Base-by-base conservation (phyloP, 2,888 invertebrate genomes). In the Drosophila villosipedis region DNA sequence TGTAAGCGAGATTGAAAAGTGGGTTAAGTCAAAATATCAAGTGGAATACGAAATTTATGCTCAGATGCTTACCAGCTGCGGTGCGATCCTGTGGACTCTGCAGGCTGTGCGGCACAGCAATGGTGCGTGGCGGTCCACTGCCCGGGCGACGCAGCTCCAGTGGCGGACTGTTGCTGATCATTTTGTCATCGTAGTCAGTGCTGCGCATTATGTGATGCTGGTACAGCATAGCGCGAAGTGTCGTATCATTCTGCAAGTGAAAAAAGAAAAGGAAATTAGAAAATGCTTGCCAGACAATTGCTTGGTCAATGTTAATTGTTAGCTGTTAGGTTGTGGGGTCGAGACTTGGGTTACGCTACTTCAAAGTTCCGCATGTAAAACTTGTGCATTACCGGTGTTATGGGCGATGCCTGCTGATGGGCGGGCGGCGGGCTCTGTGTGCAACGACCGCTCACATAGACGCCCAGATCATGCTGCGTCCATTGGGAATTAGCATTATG, bases 361-460 rank as follows among this genome's bases (percentile, higher is more conserved):
- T 91, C 72, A 78, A 90, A 75, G 76, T 72, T 84, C 90, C 90
- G 69, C 87, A 86, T 65, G 89, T 80, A 88, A 86, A 90, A 80
- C 82, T 76, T 83, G 86, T 84, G 83, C 73, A 91, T 93, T 95
- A 96, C 96, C 96, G 95, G 95, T 92, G 95, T 95, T 92, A 96
- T 95, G 87, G 96, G 96, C 91, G 96, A 95, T 92, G 95, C 95
- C 93, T 96, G 97, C 95, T 97, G 97, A 94, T 97, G 97, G 86
- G 97, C 97, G 92, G 97, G 97, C 91, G 97, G 97, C 91, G 97
- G 97, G 93, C 96, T 96, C 94, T 96, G 95, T 9, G 91, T 82
- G 12, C 83, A 78, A 55, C 90, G 82, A 90, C 95, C 92, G 92
- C 94, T 92, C 67, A 91, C 90, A 86, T 92, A 93, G 50, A 89